Percentiles rank a stretch among this genome's conserved stretches.
Conservation (phyloP, 2,113 vertebrate genomes). For the Meles meles region DNA sequence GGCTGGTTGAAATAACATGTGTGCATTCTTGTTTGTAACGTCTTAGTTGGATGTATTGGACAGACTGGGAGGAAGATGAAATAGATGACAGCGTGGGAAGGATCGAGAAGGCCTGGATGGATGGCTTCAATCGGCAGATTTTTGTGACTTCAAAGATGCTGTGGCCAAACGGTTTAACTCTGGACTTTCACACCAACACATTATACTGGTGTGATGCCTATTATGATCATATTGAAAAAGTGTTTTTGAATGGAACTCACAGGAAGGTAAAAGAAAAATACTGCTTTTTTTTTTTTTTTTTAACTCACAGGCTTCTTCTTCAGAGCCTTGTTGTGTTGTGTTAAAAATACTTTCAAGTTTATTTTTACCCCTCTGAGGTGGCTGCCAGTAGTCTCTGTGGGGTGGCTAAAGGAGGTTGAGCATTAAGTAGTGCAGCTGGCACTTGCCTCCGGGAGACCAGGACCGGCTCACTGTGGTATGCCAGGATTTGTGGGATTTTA, state of each 20-base stretch:
- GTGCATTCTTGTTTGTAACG: constrained; percentile 60
- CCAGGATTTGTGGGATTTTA: constrained; percentile 56
- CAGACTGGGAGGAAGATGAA: constrained; percentile 99
- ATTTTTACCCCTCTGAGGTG: constrained; percentile 57
- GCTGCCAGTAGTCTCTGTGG: constrained; percentile 63
- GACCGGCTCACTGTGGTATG: constrained; percentile 28
- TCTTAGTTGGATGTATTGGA: constrained; percentile 99
- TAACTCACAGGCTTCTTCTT: constrained; percentile 55
- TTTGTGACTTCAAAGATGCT: constrained; percentile 99
- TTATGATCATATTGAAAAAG: constrained; percentile 98
- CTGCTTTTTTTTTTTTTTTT: constrained; percentile 46
- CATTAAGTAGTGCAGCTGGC: background rate
- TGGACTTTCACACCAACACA: constrained; percentile 90
- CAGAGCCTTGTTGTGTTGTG: constrained; percentile 41
- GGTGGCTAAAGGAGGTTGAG: constrained; percentile 26
- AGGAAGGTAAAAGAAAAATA: constrained; percentile 89
- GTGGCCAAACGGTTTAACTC: constrained; percentile 97
- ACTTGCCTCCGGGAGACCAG: background rate
- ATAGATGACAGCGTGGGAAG: constrained; percentile 96
- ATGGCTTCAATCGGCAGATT: constrained; percentile 91
- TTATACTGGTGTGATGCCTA: constrained; percentile 99
- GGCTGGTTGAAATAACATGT: constrained; percentile 26
- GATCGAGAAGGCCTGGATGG: constrained; percentile 99
- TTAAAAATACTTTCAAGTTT: constrained; percentile 71
- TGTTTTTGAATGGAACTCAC: constrained; percentile 94